These are phyloP conservation scores for Acanthopleura granulata DNA, from an alignment of 2,888 invertebrate species.

Conservation along the genomic window DNA sequence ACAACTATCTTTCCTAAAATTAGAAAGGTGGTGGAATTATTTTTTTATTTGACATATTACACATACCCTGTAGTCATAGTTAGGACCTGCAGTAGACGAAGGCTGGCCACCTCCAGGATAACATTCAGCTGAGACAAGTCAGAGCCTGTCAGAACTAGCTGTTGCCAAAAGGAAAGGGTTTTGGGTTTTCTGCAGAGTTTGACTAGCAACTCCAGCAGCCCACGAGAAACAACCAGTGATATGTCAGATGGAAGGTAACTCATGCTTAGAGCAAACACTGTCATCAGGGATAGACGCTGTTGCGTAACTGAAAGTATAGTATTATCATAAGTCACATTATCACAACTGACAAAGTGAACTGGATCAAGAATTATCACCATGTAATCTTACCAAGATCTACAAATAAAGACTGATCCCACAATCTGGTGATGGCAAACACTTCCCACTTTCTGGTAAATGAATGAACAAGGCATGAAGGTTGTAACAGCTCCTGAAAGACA, in stretches of 20 bases:
- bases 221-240: slow-evolving; percentile 74
- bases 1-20: neutral
- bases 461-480: too few relatives aligned
- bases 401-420: too few relatives aligned
- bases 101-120: slow-evolving; percentile 70
- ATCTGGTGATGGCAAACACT: too few relatives aligned
- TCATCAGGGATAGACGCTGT: slow-evolving; percentile 72
- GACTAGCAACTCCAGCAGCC: slow-evolving; percentile 72
- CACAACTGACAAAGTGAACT: too few relatives aligned
- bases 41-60: neutral
- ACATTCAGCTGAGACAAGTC: slow-evolving; percentile 50
- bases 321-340: too few relatives aligned
- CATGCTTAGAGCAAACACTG: slow-evolving; percentile 74
- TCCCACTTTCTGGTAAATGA: too few relatives aligned
- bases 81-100: slow-evolving; percentile 74
- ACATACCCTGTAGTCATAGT: slow-evolving; percentile 73
- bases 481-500: too few relatives aligned
- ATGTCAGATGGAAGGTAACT: slow-evolving; percentile 74
- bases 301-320: slow-evolving; percentile 48
- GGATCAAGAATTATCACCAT: too few relatives aligned
- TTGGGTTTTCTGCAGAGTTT: slow-evolving; percentile 61
- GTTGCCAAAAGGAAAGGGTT: slow-evolving; percentile 45
- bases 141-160: slow-evolving; percentile 43
- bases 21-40: neutral
- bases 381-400: too few relatives aligned